These are phyloP conservation scores for Tethea ocularis DNA, from an alignment of 2,888 invertebrate species.

Conservation along the genomic window DNA sequence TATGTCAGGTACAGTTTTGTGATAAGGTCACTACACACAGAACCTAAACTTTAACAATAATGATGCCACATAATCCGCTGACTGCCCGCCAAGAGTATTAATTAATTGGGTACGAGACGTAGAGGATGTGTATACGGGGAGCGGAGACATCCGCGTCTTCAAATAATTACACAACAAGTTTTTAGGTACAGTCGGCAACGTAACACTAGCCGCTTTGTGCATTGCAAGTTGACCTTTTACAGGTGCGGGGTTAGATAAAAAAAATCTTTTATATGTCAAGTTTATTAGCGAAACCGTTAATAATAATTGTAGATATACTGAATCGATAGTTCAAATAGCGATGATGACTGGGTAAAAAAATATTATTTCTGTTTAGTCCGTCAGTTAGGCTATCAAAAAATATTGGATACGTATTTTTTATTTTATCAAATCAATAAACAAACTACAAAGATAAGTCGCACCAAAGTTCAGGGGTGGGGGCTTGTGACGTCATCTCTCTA, in stretches of 20 bases:
- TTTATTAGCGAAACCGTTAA: background rate
- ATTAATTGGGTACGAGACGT: slow-evolving; percentile 26
- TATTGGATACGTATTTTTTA: too few relatives aligned
- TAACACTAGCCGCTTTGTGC: slow-evolving; percentile 12
- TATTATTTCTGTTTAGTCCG: too few relatives aligned
- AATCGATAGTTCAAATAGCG: background rate
- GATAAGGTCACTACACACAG: slow-evolving; percentile 16
- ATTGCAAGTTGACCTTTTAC: slow-evolving; percentile 17
- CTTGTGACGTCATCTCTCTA: too few relatives aligned
- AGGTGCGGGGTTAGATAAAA: slow-evolving; percentile 6
- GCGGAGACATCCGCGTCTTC: slow-evolving; percentile 24
- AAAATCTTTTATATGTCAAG: background rate
- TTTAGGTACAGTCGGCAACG: slow-evolving; percentile 13
- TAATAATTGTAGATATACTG: background rate
- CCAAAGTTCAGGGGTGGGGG: too few relatives aligned
- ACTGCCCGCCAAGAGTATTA: slow-evolving; percentile 23
- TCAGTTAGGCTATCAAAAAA: too few relatives aligned
- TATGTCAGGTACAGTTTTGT: background rate
- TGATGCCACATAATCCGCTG: slow-evolving; percentile 34
- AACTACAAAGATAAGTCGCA: too few relatives aligned
- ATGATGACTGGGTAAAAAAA: too few relatives aligned
- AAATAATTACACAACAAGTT: slow-evolving; percentile 31
- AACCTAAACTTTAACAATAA: slow-evolving; percentile 32
- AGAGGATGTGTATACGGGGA: slow-evolving; percentile 18
- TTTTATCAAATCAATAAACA: too few relatives aligned